Base-by-base conservation (phyloP, 2,113 vertebrate genomes). In the Carettochelys insculpta region DNA sequence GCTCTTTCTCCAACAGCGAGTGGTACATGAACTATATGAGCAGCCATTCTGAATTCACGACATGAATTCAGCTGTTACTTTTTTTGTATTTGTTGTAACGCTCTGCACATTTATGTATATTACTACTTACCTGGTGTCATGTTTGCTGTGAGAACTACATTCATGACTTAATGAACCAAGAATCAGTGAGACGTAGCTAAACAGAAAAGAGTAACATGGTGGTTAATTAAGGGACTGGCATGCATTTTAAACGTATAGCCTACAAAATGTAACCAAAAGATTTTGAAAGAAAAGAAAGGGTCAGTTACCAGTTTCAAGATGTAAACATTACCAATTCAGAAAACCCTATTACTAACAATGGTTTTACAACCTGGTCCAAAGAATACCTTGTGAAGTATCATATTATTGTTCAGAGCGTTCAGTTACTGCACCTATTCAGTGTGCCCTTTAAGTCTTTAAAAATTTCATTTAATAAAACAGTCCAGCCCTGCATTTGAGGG, bases 391-490 rank as follows among this genome's bases (percentile, higher is more conserved):
- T 71, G 38, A 71, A 38, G n/a, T 71, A 20, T 41, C 52, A 85
- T 27, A 3, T 53, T 11, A 61, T 3, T 54, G 45, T 20, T 54
- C 20, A 8, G 24, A 87, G 22, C 6, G 20, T 47, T 58, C 53
- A 29, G 11, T 31, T 82, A 13, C 75, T 83, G 7, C 24, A 13
- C 16, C 1, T 71, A 34, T 14, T 38, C 78, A 86, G 34, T 75
- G 92, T 85, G 94, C 84, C 83, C 82, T 85, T 87, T 82, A 83
- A 51, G 76, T 76, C 77, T 89, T 78, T 19, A 4, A 80, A 90
- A 87, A 2, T 8, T 71, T 56, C 81, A 25, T 47, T 65, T 77
- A 52, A 80, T 87, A 92, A 79, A 85, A 50, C 80, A 76, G 27
- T 78, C 47, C 85, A 90, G 88, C 61, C 71, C 52, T 61, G 58